Base-by-base conservation (phyloP, 2,113 vertebrate species). In the Protomyctophum bolini region DNA sequence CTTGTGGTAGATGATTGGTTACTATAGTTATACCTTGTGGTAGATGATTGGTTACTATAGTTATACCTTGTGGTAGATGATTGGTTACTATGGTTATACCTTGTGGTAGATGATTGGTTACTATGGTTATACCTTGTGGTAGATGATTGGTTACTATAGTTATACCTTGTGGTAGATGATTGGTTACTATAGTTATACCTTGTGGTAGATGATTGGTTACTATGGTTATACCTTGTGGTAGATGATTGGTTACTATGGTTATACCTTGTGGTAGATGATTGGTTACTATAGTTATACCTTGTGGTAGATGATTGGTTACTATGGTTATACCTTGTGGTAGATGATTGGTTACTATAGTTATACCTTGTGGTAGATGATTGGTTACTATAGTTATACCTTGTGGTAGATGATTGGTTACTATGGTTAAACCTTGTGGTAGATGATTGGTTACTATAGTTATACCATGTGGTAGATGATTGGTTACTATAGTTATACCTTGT, bases 201-300 rank as follows among this genome's bases (percentile, higher is more conserved):
- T 91, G 29, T 87, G 93, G 82, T 89, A 88, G 71, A 91, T 87
- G 1, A 84, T 86, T 4, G 94, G 93, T 52, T 88, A n/a, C n/a
- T n/a, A n/a, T n/a, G n/a, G n/a, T n/a, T n/a, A n/a, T n/a, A 88
- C 78, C 85, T 91, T 91, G 29, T 87, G 93, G 82, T 89, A 88
- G 71, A 91, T 87, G 1, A 84, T 86, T 4, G 94, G 93, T 52
- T 88, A n/a, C n/a, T n/a, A n/a, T n/a, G n/a, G n/a, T n/a, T n/a
- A n/a, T n/a, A 88, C 78, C 85, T 91, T 91, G 29, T 87, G 93
- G 82, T 89, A 88, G 71, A 91, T 87, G 1, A 84, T 86, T 4
- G 94, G 93, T 52, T 88, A n/a, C n/a, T n/a, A n/a, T n/a, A n/a
- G n/a, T n/a, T n/a, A n/a, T n/a, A 88, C 78, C 85, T 91, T 91